phyloP scores from a whole-genome alignment of 2,888 invertebrate genomes.

The Ceratothoa steindachneri region DNA sequence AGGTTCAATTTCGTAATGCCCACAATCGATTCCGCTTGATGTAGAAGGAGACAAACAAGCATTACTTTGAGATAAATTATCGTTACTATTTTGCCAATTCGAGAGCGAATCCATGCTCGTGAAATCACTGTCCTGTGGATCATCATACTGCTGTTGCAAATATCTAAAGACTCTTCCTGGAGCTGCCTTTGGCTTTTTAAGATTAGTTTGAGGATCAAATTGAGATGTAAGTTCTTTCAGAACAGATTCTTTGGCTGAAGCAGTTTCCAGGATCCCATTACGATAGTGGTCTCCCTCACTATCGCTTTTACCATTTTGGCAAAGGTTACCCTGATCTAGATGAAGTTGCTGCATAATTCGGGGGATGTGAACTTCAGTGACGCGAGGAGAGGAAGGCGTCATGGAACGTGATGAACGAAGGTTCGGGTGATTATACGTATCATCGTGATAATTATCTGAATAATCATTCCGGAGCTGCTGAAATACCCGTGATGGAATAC shows the following conservation, averaged over 20 bases:
- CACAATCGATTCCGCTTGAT: conserved; percentile 1
- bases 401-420: neutral
- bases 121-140: conserved; percentile 18
- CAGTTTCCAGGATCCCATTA: conserved; percentile 34
- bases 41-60: neutral
- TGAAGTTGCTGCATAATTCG: conserved; percentile 19
- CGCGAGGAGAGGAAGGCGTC: conserved; percentile 19
- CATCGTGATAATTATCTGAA: conserved; percentile 1
- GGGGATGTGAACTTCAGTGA: conserved; percentile 27
- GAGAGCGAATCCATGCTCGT: neutral
- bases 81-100: neutral
- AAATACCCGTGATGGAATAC: conserved; percentile 46
- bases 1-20: conserved; percentile 25
- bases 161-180: conserved; percentile 44
- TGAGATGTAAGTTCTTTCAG: conserved; percentile 40
- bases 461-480: conserved; percentile 41
- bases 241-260: conserved; percentile 32
- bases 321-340: conserved; percentile 13
- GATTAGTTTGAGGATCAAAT: conserved; percentile 28
- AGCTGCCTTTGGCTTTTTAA: conserved; percentile 41
- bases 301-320: conserved; percentile 8
- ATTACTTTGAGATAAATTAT: neutral
- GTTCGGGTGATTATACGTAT: neutral
- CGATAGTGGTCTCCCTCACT: conserved; percentile 33
- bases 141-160: conserved; percentile 38